A percentile compares a stretch with the other conserved stretches of the same genome.
These are phyloP conservation scores for Bubalus kerabau DNA, from an alignment of 2,113 vertebrate genomes.

Conservation along the genomic window DNA sequence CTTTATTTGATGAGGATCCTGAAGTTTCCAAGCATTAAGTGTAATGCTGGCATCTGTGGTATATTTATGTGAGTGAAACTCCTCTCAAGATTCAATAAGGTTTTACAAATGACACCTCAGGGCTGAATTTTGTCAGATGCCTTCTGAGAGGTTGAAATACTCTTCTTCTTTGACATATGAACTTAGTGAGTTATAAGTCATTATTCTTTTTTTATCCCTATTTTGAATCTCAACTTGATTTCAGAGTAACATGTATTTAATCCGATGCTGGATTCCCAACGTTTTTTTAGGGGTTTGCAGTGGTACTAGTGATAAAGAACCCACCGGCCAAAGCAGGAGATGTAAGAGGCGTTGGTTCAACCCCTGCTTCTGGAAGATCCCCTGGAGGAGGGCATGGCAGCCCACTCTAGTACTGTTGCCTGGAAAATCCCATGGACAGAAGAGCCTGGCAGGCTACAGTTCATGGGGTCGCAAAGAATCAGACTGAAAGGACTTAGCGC, in stretches of 20 bases:
- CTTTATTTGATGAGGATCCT: not conserved
- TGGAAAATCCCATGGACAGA: not conserved
- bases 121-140: not conserved
- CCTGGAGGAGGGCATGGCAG: not conserved
- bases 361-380: not conserved
- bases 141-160: not conserved
- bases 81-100: fast-evolving
- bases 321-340: not conserved
- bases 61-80: not conserved
- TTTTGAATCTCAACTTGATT: not conserved
- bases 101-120: not conserved
- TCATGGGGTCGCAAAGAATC: not conserved
- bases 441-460: not conserved
- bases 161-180: not conserved
- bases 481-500: fast-evolving
- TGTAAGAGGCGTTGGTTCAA: not conserved
- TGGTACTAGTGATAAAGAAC: not conserved
- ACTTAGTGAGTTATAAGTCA: not conserved
- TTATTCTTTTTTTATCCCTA: not conserved
- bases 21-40: too few species aligned
- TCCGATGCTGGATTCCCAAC: not conserved
- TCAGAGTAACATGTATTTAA: not conserved
- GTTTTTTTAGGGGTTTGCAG: not conserved
- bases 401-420: not conserved
- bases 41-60: not conserved